phyloP scores from a whole-genome alignment of 2,113 vertebrate genomes.

The Drymodes brunneopygia region DNA sequence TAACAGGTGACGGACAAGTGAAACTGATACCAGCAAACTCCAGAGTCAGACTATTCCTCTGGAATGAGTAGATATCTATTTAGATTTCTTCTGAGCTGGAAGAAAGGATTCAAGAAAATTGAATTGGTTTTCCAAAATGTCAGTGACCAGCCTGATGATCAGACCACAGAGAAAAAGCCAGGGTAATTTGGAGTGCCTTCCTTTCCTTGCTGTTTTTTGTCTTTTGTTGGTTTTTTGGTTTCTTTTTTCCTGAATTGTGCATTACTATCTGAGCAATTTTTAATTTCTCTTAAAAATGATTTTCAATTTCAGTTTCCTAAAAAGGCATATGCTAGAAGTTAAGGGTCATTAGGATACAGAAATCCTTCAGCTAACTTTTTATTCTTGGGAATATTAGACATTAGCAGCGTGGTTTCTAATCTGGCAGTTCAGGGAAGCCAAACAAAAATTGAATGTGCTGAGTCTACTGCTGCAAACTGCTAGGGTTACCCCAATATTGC shows the following conservation, averaged over 20 bases:
- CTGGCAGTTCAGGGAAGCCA: not conserved
- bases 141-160: not conserved
- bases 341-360: not conserved
- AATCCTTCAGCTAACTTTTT: not conserved
- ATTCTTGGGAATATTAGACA: not conserved
- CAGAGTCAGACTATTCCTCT: not conserved
- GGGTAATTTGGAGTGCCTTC: not conserved
- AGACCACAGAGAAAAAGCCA: not conserved
- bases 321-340: not conserved
- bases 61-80: not conserved
- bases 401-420: not conserved
- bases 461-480: not conserved
- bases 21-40: not conserved
- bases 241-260: not conserved
- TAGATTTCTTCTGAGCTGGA: not conserved
- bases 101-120: not conserved
- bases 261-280: not conserved
- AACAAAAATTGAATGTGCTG: not conserved
- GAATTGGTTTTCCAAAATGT: not conserved
- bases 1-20: not conserved
- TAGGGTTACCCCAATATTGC: not conserved
- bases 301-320: not conserved
- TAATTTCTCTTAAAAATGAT: not conserved
- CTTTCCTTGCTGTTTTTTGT: not conserved
- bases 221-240: fast-evolving